These are phyloP conservation scores for Leptinotarsa texana DNA, from an alignment of 1,140 invertebrate species.

Conservation along the genomic window DNA sequence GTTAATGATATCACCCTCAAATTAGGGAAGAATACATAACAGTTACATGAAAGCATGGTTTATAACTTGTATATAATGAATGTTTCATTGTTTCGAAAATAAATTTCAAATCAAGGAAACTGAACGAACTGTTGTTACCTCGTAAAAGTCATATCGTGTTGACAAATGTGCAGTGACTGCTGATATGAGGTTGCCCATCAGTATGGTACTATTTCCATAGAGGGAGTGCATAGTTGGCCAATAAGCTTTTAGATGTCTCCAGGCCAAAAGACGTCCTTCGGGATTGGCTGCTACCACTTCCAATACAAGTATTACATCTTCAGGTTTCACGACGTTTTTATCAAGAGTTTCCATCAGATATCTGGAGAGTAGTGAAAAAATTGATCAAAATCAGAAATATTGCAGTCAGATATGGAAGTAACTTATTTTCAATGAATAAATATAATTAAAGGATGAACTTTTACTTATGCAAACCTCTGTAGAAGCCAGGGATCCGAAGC, in stretches of 20 bases:
- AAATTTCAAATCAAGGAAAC: not conserved
- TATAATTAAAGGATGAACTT: not conserved
- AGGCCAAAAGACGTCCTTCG: slow-evolving; percentile 72
- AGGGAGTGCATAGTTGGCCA: slow-evolving; percentile 69
- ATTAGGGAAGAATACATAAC: too few relatives aligned
- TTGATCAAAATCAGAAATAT: too few relatives aligned
- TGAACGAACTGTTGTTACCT: slow-evolving; percentile 58
- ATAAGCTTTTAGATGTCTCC: slow-evolving; percentile 76
- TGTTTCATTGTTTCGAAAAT: not conserved
- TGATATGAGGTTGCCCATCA: slow-evolving; percentile 71
- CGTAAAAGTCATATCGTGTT: slow-evolving; percentile 72
- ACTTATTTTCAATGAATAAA: not conserved
- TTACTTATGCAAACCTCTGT: slow-evolving; percentile 56
- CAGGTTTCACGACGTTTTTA: slow-evolving; percentile 66
- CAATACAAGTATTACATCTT: slow-evolving; percentile 72
- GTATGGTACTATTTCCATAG: slow-evolving; percentile 70
- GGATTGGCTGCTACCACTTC: slow-evolving; percentile 71
- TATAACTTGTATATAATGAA: too few relatives aligned
- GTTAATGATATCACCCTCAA: too few relatives aligned
- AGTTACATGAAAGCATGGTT: too few relatives aligned
- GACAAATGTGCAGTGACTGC: slow-evolving; percentile 72
- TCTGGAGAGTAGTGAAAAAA: slow-evolving; percentile 46
- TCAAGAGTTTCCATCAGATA: slow-evolving; percentile 68
- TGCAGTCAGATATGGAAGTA: too few relatives aligned
- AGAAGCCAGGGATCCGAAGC: slow-evolving; percentile 74